These are phyloP conservation scores for Prolemur simus DNA, from an alignment of 2,113 vertebrate genomes.

Conservation along the genomic window DNA sequence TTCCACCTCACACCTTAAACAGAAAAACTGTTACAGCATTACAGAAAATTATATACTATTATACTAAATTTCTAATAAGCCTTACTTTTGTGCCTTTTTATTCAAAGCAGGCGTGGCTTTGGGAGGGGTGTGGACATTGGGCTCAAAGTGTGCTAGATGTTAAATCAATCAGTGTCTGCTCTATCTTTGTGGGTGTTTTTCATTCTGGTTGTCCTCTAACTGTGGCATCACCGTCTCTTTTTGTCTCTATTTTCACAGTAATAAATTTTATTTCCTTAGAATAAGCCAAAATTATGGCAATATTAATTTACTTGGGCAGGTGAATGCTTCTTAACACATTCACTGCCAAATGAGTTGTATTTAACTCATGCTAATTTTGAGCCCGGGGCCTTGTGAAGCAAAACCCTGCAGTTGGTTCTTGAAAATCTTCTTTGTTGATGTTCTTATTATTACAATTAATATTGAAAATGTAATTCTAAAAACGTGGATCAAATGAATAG, in stretches of 20 bases:
- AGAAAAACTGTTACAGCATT: neutral
- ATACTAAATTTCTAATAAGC: neutral
- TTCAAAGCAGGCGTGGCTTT: neutral
- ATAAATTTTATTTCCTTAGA: neutral
- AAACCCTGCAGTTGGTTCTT: no score
- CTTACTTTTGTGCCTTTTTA: neutral
- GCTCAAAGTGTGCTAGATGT: neutral
- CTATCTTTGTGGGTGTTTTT: neutral
- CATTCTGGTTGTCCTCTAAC: neutral
- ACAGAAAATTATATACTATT: neutral
- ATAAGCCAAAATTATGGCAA: neutral
- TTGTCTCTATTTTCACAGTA: neutral
- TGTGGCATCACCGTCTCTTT: neutral
- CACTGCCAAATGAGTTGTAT: no score
- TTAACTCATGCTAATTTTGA: no score
- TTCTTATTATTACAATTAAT: no score
- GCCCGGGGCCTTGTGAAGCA: no score
- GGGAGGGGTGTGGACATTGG: neutral
- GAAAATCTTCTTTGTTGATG: no score
- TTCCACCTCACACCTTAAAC: neutral
- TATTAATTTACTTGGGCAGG: slow-evolving; percentile 20
- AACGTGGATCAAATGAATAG: no score
- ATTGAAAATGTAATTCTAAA: no score
- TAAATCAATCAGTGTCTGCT: neutral
- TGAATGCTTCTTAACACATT: neutral